phyloP scores from a whole-genome alignment of 2,113 vertebrate genomes.

The Narcine bancroftii region DNA sequence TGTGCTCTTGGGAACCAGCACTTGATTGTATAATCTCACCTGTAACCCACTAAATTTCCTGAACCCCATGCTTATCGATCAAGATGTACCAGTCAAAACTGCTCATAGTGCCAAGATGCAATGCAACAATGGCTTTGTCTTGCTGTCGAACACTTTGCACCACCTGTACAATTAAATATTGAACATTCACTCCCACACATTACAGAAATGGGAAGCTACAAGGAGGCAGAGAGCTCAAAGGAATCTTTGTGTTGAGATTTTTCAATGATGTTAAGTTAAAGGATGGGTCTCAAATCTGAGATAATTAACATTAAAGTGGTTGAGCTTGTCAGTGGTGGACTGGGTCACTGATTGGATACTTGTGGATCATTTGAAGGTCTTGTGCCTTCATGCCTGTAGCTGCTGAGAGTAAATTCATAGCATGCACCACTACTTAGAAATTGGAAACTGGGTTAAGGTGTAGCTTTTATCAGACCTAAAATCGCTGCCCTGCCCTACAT shows the following conservation, averaged over 20 bases:
- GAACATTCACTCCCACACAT: neutral
- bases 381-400: neutral
- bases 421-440: neutral
- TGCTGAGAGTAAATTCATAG: neutral
- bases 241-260: neutral
- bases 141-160: too few relatives aligned
- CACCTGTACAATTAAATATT: too few relatives aligned
- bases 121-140: too few relatives aligned
- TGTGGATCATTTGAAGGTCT: neutral
- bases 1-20: too few relatives aligned
- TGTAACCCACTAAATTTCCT: too few relatives aligned
- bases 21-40: too few relatives aligned
- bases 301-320: neutral
- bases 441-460: neutral
- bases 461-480: neutral
- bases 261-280: neutral
- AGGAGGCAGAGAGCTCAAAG: neutral
- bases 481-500: neutral
- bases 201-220: neutral
- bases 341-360: neutral
- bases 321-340: neutral
- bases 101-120: too few relatives aligned
- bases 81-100: too few relatives aligned
- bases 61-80: too few relatives aligned
- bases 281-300: too few relatives aligned